Percentiles rank a stretch among this genome's conserved stretches.
Evolutionary conservation across 35 echinoderm and acorn worm genomes (phyloP).

Genomic region (Stichopus chloronotus): DNA sequence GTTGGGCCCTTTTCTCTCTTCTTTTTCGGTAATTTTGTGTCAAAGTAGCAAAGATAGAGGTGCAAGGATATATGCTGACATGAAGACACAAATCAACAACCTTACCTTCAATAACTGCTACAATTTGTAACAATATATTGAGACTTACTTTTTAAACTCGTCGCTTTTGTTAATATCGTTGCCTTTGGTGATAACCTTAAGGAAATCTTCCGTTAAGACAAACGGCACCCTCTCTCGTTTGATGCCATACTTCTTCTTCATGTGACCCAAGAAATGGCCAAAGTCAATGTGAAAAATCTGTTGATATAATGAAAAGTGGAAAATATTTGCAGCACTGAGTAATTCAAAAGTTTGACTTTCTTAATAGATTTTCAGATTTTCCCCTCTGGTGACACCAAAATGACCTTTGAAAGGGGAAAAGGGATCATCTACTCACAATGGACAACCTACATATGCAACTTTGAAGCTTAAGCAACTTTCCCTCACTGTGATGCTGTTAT

Average conservation of each 20-base stretch:
- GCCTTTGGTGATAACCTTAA: conserved; percentile 91
- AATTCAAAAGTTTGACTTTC: not conserved
- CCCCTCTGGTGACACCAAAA: not conserved
- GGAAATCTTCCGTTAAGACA: conserved; percentile 94
- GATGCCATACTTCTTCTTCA: conserved; percentile 99
- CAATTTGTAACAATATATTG: not conserved
- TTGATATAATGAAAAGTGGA: not conserved
- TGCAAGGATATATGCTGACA: no score
- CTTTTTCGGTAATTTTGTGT: no score
- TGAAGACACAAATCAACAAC: no score
- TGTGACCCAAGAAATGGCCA: conserved; percentile 97
- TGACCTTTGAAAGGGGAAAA: no score
- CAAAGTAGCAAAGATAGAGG: no score
- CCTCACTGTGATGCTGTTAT: no score
- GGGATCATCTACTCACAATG: no score
- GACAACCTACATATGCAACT: no score
- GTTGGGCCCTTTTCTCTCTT: no score
- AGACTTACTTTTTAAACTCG: conserved; percentile 90
- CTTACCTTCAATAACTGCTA: no score
- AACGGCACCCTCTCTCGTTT: conserved; percentile 91
- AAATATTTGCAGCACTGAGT: not conserved
- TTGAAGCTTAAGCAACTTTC: no score
- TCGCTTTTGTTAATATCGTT: conserved; percentile 86
- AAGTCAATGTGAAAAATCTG: conserved; percentile 99
- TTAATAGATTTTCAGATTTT: not conserved